A percentile compares a stretch with the other conserved stretches of the same genome.
Conservation (phyloP, 2,888 invertebrate species). For the Microctonus brassicae region DNA sequence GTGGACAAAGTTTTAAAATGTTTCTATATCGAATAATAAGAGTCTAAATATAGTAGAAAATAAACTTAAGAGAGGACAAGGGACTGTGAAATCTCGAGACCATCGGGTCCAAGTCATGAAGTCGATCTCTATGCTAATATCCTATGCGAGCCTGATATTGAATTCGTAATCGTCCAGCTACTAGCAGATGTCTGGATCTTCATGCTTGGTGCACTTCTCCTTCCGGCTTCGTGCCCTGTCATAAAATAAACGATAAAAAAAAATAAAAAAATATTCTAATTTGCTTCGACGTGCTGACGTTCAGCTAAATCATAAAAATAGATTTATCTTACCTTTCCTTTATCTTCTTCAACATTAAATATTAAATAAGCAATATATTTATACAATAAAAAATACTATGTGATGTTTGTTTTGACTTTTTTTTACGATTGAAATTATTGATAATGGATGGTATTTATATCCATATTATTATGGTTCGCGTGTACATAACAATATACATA, state of each 20-base stretch:
- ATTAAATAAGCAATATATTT: too few species aligned
- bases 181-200: constrained; percentile 46
- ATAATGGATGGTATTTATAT: not conserved
- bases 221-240: not conserved
- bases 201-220: not conserved
- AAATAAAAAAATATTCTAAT: constrained; percentile 33
- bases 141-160: constrained; percentile 53
- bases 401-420: not conserved
- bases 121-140: constrained; percentile 59
- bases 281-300: constrained; percentile 11
- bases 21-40: constrained; percentile 28
- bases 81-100: constrained; percentile 28
- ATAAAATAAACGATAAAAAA: not conserved
- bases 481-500: too few species aligned
- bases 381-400: too few species aligned
- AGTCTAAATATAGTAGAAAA: too few species aligned
- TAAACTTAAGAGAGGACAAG: constrained; percentile 9
- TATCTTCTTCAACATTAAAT: too few species aligned
- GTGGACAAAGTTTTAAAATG: constrained; percentile 34
- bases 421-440: not conserved
- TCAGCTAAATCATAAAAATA: not conserved
- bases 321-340: not conserved
- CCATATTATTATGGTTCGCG: too few species aligned
- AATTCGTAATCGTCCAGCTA: constrained; percentile 50
- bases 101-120: constrained; percentile 35